Evolutionary conservation across 2,113 vertebrate species (phyloP).

Genomic region (Onychostoma macrolepis): DNA sequence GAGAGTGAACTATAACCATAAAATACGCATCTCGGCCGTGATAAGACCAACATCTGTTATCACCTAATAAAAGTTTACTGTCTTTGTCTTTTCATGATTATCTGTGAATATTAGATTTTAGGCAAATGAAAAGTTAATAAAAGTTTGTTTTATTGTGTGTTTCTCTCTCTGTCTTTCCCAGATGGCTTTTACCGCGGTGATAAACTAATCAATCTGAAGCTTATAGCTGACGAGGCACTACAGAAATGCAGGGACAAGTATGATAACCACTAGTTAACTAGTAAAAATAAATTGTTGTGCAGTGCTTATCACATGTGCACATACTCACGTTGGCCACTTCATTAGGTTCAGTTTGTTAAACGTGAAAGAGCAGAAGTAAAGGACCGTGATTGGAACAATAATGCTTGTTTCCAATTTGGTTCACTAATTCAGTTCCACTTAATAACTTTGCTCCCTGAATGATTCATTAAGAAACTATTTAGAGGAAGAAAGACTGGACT

Average conservation of each 20-base stretch:
- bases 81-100: background rate
- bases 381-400: background rate
- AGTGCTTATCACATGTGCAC: background rate
- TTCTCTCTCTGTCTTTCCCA: constrained; percentile 60
- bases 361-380: background rate
- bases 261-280: constrained; percentile 61
- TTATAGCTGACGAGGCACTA: constrained; percentile 90
- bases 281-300: background rate
- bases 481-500: background rate
- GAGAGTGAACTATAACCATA: background rate
- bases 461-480: background rate
- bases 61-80: background rate
- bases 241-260: constrained; percentile 91
- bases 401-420: background rate
- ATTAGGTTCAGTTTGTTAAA: background rate
- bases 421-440: background rate
- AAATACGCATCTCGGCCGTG: background rate
- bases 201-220: constrained; percentile 93
- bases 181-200: constrained; percentile 97
- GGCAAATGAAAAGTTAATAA: background rate
- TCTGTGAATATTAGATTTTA: background rate
- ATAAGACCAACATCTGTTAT: background rate
- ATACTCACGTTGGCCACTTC: background rate
- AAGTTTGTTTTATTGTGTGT: background rate
- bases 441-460: background rate